Evolutionary conservation across 2,888 invertebrate species (phyloP).

Genomic region (Tupiocoris notatus): DNA sequence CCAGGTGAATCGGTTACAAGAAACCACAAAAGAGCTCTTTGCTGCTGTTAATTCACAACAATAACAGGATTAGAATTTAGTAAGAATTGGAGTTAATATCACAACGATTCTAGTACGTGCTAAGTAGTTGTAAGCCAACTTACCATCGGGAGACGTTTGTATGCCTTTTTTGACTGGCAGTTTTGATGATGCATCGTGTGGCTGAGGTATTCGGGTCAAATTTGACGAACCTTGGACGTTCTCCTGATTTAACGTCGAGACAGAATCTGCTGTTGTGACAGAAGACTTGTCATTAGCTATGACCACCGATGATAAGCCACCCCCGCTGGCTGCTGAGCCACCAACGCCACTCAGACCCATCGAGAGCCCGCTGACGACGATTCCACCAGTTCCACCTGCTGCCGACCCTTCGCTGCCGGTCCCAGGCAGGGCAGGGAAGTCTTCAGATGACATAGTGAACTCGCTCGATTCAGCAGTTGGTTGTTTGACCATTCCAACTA

Average conservation of each 20-base stretch:
- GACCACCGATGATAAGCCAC: neutral
- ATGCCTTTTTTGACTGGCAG: conserved; percentile 72
- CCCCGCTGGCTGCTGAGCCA: conserved; percentile 53
- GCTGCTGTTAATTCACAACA: no score
- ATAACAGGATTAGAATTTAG: no score
- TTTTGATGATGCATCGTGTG: conserved; percentile 52
- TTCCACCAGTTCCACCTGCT: conserved; percentile 41
- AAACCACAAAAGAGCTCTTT: no score
- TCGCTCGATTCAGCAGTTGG: conserved; percentile 88
- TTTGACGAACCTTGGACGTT: conserved; percentile 39
- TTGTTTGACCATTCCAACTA: conserved; percentile 93
- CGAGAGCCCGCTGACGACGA: conserved; percentile 12
- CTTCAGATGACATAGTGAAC: conserved; percentile 97
- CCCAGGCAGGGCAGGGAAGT: conserved; percentile 98
- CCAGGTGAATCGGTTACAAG: no score
- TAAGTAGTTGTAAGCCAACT: no score
- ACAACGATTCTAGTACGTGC: no score
- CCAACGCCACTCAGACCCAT: conserved; percentile 6
- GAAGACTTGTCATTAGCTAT: conserved; percentile 21
- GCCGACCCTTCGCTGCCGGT: conserved; percentile 67
- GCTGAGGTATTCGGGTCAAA: conserved; percentile 45
- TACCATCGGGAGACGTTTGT: conserved; percentile 92
- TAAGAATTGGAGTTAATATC: no score
- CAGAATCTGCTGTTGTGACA: conserved; percentile 18
- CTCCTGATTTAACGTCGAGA: conserved; percentile 6